Base-by-base conservation (phyloP, 1,140 invertebrate species). In the Drosophila nigrodunni region DNA sequence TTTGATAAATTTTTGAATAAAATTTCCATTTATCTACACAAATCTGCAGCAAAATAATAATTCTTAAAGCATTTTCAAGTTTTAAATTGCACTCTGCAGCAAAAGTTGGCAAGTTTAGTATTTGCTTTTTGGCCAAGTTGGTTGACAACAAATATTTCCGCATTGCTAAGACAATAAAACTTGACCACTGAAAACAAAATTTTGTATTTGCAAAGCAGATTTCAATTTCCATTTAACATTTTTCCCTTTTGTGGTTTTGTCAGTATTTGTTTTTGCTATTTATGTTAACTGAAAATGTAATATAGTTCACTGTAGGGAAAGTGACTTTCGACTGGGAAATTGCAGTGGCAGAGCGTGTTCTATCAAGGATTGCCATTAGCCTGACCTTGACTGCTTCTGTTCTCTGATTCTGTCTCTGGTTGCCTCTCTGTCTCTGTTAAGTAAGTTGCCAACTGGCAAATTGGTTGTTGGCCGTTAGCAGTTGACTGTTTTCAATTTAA, bases 21-120 rank as follows among this genome's bases (percentile, higher is more conserved):
- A 21, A 2, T 21, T 21, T 21, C 18, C 18, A 2, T 21, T 21
- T 21, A 21, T 21, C 18, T 21, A 21, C 18, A 30, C 25, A 30
- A 30, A 30, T 2, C 25, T 30, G 0, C 3, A 30, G 25, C 25
- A 30, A 39, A 61, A 43, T 7, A 39, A 37, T 21, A 58, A 37
- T 67, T 59, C 57, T 61, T 74, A 54, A 46, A 39, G 13, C 55
- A 57, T 54, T 30, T 3, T n/a, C 68, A 74, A 78, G 62, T 72
- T 72, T 83, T 25, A 30, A 82, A 82, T 76, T 83, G 72, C 80
- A 61, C 57, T 80, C 78, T 64, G 72, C 73, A 80, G 80, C 72
- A 61, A 71, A 64, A 78, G 82, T 82, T 79, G 76, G 58, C 49
- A 62, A 79, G 82, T 75, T 83, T 66, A 52, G 67, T 72, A 82